These are phyloP conservation scores for Drosophila prolongata DNA, from an alignment of 2,888 invertebrate species.

Conservation along the genomic window DNA sequence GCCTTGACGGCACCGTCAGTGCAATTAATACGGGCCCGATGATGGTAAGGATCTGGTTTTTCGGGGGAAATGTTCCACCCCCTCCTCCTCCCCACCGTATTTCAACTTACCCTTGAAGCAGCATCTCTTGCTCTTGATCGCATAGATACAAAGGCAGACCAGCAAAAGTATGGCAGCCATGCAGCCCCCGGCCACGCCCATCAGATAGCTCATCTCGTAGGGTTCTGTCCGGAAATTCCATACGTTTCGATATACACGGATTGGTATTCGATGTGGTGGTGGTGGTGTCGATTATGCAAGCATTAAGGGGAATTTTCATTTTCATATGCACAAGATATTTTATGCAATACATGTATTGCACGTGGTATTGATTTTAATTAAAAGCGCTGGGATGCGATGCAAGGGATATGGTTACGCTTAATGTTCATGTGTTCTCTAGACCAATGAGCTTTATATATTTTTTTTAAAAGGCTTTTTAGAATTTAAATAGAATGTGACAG, in stretches of 20 bases:
- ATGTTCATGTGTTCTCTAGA: constrained; percentile 9
- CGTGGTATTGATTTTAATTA: constrained; percentile 55
- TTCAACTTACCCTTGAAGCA: constrained; percentile 87
- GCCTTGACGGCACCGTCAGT: constrained; percentile 48
- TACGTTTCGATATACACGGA: constrained; percentile 7
- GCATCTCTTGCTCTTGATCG: constrained; percentile 87
- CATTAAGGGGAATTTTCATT: constrained; percentile 50
- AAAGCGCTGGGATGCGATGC: constrained; percentile 33
- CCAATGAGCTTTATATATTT: too few species aligned
- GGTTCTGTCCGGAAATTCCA: constrained; percentile 85
- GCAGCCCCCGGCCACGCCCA: constrained; percentile 86
- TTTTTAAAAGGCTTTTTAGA: too few species aligned
- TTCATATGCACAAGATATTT: constrained; percentile 37
- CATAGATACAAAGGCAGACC: constrained; percentile 86
- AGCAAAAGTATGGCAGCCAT: constrained; percentile 86
- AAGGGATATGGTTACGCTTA: constrained; percentile 23
- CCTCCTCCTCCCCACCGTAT: not conserved
- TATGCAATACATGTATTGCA: constrained; percentile 5
- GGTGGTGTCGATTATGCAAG: constrained; percentile 45
- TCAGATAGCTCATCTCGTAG: constrained; percentile 87
- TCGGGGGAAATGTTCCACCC: too few species aligned
- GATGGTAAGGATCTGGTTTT: not conserved
- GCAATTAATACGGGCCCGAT: constrained; percentile 63
- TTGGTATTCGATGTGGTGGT: constrained; percentile 26
- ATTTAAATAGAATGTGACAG: too few species aligned